Evolutionary conservation across 2,888 invertebrate species (phyloP).

Genomic region (Spodoptera picta): DNA sequence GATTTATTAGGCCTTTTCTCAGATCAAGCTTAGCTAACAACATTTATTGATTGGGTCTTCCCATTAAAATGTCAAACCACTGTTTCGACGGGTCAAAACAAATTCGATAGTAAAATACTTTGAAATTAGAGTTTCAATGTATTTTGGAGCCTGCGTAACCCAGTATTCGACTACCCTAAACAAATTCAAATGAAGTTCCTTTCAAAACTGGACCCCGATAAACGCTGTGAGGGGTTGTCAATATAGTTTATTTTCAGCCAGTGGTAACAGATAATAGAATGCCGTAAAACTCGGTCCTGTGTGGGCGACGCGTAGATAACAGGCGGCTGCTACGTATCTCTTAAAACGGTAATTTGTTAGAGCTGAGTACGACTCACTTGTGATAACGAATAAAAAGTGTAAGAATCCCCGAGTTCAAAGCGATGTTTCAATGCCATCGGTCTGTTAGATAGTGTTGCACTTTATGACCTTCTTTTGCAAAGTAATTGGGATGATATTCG

Average conservation of each 20-base stretch:
- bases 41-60: slow-evolving; percentile 18
- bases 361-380: slow-evolving; percentile 66
- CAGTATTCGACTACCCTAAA: slow-evolving; percentile 11
- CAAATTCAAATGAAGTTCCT: slow-evolving; percentile 53
- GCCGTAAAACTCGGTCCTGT: slow-evolving; percentile 77
- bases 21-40: slow-evolving; percentile 2
- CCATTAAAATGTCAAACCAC: slow-evolving; percentile 24
- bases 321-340: slow-evolving; percentile 72
- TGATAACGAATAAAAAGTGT: slow-evolving; percentile 71
- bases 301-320: slow-evolving; percentile 82
- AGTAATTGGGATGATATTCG: slow-evolving; percentile 39
- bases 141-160: slow-evolving; percentile 11
- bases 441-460: slow-evolving; percentile 25
- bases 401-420: slow-evolving; percentile 61
- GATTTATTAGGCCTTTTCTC: slow-evolving; percentile 41
- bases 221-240: slow-evolving; percentile 62
- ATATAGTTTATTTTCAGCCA: slow-evolving; percentile 81
- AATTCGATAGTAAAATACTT: not conserved
- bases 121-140: not conserved
- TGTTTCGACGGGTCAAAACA: not conserved
- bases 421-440: slow-evolving; percentile 40
- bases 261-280: slow-evolving; percentile 79
- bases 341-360: slow-evolving; percentile 83
- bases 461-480: slow-evolving; percentile 41
- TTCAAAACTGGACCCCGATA: slow-evolving; percentile 66